Evolutionary conservation across 2,888 invertebrate genomes (phyloP), one percentile per base, ranked within the genome.

Genomic region (Trichogramma dendrolimi): DNA sequence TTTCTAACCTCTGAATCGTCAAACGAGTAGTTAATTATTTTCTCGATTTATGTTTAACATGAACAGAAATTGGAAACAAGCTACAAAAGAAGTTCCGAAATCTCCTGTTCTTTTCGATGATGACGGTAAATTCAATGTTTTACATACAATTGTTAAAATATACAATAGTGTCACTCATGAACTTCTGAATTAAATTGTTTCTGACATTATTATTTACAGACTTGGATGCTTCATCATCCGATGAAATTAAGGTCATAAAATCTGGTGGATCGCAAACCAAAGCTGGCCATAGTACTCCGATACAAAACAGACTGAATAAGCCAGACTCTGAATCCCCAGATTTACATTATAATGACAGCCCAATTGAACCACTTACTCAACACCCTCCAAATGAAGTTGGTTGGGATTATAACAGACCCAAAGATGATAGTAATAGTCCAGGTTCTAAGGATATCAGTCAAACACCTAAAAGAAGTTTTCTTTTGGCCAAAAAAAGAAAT

Each of bases 351-450:
- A 61, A 56, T 43, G 62, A 62, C n/a, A 67, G 67, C 51, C 67
- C 67, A 46, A 63, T 58, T 38, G 67, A 63, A 41, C 64, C 66
- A 2, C 43, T 64, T 6, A 67, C 66, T 1, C 67, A 67, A 8
- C 53, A 67, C 60, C 63, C 66, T 38, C 66, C 63, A 41, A 64
- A 61, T 58, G 67, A 66, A 58, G 67, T 67, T 7, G 57, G 61
- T 10, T 67, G 67, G 67, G 61, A 66, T 51, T 67, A 63, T 49
- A 59, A 66, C 3, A 62, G 64, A 44, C 54, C 60, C 27, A 63
- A 66, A 43, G 63, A 62, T 11, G 47, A 52, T 39, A 14, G 6
- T 4, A 58, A 52, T 6, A 7, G 7, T 42, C 8, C 58, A 43
- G 2, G 42, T 55, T 43, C 62, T 6, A 55, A 60, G 46, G 54